Conservation (phyloP, 23 tunicate genomes). For the Ciona savignyi region DNA sequence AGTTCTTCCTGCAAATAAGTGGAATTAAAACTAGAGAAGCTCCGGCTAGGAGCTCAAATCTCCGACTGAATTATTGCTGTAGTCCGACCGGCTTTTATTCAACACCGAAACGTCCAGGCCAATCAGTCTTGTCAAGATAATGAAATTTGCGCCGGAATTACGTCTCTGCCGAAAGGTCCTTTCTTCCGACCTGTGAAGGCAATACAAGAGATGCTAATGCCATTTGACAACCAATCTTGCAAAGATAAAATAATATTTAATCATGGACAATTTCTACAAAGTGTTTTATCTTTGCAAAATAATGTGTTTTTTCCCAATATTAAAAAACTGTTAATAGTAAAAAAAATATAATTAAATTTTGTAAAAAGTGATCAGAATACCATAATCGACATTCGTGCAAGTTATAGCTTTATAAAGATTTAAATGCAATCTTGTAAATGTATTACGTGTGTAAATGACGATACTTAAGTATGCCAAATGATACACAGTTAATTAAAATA, state of each 20-base stretch:
- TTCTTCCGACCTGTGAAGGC: background rate
- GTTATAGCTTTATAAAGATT: too few species aligned
- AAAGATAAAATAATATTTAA: background rate
- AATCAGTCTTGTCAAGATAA: background rate
- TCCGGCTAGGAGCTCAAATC: too few species aligned
- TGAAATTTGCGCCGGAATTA: background rate
- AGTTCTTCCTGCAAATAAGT: background rate
- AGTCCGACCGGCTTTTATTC: background rate
- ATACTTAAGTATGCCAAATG: too few species aligned
- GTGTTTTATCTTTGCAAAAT: background rate
- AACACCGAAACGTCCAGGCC: background rate
- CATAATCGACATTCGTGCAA: too few species aligned
- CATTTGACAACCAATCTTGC: background rate
- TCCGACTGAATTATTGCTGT: too few species aligned
- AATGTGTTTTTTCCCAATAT: too few species aligned
- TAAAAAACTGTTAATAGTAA: too few species aligned
- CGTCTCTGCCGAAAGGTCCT: background rate
- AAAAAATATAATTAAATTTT: too few species aligned
- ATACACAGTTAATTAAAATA: too few species aligned
- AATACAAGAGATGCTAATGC: background rate
- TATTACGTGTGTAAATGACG: too few species aligned
- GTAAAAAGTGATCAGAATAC: too few species aligned
- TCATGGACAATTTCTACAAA: background rate
- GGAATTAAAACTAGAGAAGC: background rate
- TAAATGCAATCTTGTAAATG: too few species aligned